These are phyloP conservation scores for Orbicella faveolata DNA, from an alignment of 64 coral and sea anemone genomes.

Conservation along the genomic window DNA sequence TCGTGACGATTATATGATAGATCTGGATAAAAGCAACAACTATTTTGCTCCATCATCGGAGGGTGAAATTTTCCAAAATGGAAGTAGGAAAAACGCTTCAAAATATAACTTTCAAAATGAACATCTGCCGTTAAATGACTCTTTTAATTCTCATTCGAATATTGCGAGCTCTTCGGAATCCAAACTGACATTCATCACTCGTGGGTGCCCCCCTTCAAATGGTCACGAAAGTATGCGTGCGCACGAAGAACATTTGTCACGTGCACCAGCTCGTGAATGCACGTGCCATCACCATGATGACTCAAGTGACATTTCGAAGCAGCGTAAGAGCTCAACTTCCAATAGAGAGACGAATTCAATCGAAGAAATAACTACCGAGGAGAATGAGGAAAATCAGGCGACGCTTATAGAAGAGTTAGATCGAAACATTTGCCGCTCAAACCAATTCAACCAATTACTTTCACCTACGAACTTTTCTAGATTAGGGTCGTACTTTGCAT, in stretches of 20 bases:
- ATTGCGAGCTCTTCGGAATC: neutral
- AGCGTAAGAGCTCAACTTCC: neutral
- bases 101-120: neutral
- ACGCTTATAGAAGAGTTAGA: neutral
- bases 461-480: neutral
- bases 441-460: neutral
- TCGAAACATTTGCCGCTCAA: neutral
- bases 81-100: neutral
- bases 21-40: neutral
- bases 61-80: neutral
- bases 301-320: neutral
- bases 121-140: neutral
- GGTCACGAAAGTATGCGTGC: neutral
- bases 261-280: neutral
- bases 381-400: neutral
- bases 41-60: neutral
- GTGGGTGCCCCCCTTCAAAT: neutral
- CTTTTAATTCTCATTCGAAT: neutral
- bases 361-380: neutral
- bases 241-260: neutral
- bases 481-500: neutral
- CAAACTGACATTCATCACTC: neutral
- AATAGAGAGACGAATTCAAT: neutral
- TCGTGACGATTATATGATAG: neutral
- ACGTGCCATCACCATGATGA: neutral